A percentile compares a stretch with the other conserved stretches of the same genome.
phyloP scores from a whole-genome alignment of 2,113 vertebrate genomes.

The Bos indicus region DNA sequence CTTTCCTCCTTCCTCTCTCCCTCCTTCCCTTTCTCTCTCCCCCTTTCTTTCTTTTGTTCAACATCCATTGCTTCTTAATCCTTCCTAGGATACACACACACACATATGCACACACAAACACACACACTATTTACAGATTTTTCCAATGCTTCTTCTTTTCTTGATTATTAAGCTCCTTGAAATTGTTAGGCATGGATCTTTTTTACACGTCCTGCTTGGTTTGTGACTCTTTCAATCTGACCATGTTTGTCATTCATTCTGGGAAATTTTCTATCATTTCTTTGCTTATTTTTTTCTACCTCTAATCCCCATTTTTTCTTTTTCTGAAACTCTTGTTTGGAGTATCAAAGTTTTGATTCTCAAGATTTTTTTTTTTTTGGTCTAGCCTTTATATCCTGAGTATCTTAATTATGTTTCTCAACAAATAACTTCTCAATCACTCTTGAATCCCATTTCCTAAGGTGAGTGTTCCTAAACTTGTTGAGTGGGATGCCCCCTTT shows the following conservation, averaged over 20 bases:
- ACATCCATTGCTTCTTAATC: background rate
- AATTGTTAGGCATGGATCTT: background rate
- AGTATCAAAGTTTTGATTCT: background rate
- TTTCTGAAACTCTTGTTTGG: background rate
- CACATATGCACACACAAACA: background rate
- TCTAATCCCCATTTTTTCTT: background rate
- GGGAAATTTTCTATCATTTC: background rate
- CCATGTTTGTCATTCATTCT: background rate
- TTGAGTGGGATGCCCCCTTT: background rate
- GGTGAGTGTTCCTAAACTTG: background rate
- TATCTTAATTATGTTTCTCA: background rate
- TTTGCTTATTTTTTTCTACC: background rate
- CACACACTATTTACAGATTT: background rate
- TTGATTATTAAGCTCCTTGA: background rate
- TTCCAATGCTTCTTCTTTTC: background rate
- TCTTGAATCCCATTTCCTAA: background rate
- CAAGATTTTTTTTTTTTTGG: background rate
- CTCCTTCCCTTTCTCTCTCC: background rate
- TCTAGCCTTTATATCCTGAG: background rate
- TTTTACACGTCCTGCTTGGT: background rate
- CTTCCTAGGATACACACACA: background rate
- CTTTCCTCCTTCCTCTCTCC: background rate
- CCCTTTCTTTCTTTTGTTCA: background rate
- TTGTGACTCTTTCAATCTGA: background rate
- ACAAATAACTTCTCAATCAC: background rate